Base-by-base conservation (phyloP, 2,113 vertebrate genomes). In the Ictalurus furcatus region DNA sequence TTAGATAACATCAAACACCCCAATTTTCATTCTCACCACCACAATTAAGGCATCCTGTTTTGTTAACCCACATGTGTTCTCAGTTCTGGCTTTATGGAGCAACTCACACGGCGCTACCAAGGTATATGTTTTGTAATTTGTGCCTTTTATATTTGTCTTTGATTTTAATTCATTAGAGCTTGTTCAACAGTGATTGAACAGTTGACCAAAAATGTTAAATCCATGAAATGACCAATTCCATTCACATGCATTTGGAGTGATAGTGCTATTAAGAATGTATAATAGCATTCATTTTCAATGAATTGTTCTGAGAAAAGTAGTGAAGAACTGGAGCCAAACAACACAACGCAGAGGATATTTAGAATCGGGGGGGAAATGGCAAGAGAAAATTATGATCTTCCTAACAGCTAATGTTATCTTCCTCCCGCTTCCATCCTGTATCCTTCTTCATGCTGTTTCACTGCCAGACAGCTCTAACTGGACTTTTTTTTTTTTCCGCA, bases 381-480 rank as follows among this genome's bases (percentile, higher is more conserved):
- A 89, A 87, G 91, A 92, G 88, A 92, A 93, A 95, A 92, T 28
- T 91, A 91, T 84, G 89, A 86, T 88, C 90, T 92, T 92, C 90
- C 91, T 80, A 90, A 88, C 63, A 85, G 63, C 48, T 89, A 91
- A 63, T 89, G 79, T 84, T 88, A 83, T 84, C 84, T 89, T 90
- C 61, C 67, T 90, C 76, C 86, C 7, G 25, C 80, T 90, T 58
- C 44, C 7, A 44, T 58, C 21, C 17, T 40, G 34, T 58, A 56
- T 76, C 58, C 54, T 71, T 84, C 16, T 79, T 48, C 28, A 79
- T 59, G 83, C 12, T 81, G 4, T 69, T 56, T 89, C 21, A 85
- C 1, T 44, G 19, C 30, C 44, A 89, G 88, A 54, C 23, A 84
- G 69, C 12, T 48, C 48, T 63, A 58, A 54, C 28, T 88, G 28